Conservation (phyloP, 2,888 invertebrate species). For the Drosophila paracracens region DNA sequence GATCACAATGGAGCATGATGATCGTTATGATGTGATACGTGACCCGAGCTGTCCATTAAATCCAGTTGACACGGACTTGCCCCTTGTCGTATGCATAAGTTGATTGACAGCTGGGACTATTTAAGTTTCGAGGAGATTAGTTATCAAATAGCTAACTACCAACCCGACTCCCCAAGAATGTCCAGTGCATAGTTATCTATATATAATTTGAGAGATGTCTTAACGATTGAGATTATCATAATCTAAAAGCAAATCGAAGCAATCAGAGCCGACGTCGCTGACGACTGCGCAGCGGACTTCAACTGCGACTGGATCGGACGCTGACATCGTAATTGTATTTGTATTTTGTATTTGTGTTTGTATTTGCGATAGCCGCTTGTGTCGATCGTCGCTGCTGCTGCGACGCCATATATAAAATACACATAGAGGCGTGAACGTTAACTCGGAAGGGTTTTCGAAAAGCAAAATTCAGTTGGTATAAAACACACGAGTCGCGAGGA, state of each 20-base stretch:
- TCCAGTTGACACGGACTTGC: constrained; percentile 27
- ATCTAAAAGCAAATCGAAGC: constrained; percentile 21
- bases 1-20: constrained; percentile 21
- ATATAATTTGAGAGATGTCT: not conserved
- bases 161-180: not conserved
- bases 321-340: constrained; percentile 41
- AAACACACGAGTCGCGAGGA: constrained; percentile 75
- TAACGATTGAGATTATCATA: constrained; percentile 32
- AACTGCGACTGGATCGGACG: constrained; percentile 26
- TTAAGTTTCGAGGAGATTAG: not conserved
- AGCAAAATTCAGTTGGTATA: constrained; percentile 77
- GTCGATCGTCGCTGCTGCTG: constrained; percentile 52
- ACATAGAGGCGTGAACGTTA: constrained; percentile 55
- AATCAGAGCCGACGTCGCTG: constrained; percentile 12
- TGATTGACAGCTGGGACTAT: constrained; percentile 49
- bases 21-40: constrained; percentile 14
- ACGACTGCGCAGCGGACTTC: not conserved
- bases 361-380: constrained; percentile 52
- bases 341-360: constrained; percentile 43
- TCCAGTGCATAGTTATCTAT: not conserved
- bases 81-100: constrained; percentile 52
- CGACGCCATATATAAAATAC: constrained; percentile 31
- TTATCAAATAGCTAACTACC: not conserved
- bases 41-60: constrained; percentile 4
- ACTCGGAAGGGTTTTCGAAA: constrained; percentile 77